A percentile compares a stretch with the other conserved stretches of the same genome.
phyloP scores from a whole-genome alignment of 35 echinoderm and acorn worm species.

The Strongylocentrotus purpuratus region DNA sequence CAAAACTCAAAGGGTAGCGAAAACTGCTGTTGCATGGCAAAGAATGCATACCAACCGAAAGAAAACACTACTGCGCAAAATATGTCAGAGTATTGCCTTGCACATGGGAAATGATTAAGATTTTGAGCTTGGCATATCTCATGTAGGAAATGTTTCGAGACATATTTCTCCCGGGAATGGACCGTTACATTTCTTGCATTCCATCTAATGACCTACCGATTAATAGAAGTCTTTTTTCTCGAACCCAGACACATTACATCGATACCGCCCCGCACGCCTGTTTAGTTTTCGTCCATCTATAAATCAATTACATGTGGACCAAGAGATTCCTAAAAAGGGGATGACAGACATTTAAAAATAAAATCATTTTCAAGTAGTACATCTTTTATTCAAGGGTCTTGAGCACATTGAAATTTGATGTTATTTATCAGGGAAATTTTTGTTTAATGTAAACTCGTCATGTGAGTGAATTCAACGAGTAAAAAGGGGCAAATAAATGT shows the following conservation, averaged over 20 bases:
- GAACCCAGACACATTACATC: background rate
- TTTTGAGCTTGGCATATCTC: background rate
- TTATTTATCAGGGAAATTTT: too few species aligned
- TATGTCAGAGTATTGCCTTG: background rate
- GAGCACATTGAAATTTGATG: too few species aligned
- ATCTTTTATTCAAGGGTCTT: too few species aligned
- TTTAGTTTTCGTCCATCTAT: background rate
- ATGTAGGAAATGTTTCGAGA: conserved; percentile 9
- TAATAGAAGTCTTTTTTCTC: background rate
- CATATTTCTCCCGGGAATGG: conserved; percentile 1
- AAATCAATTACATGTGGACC: background rate
- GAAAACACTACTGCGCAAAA: background rate
- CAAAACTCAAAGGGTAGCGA: background rate
- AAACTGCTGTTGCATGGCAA: background rate
- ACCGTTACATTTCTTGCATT: conserved; percentile 29
- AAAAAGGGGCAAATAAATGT: too few species aligned
- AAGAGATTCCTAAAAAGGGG: background rate
- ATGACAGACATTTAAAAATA: too few species aligned
- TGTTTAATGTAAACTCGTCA: too few species aligned
- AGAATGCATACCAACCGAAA: background rate
- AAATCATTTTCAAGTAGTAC: too few species aligned
- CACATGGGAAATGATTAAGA: background rate
- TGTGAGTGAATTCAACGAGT: too few species aligned
- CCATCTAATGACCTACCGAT: conserved; percentile 6
- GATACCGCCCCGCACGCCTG: background rate